Evolutionary conservation across 2,113 vertebrate genomes (phyloP).

Genomic region (Pantherophis guttatus): DNA sequence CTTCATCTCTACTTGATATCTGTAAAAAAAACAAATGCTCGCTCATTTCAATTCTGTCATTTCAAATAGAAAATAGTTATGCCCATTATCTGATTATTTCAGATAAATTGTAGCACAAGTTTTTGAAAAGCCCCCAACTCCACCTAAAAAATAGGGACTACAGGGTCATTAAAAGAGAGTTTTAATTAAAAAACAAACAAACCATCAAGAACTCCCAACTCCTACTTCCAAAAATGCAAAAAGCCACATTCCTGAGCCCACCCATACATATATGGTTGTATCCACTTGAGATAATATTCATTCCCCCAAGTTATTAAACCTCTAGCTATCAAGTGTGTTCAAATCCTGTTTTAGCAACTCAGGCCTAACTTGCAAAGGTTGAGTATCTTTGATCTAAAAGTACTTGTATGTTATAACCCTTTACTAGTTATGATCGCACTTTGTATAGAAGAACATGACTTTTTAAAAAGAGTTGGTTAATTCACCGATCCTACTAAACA

Average conservation of each 20-base stretch:
- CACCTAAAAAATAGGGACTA: neutral
- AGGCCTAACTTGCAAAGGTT: neutral
- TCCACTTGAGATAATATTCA: neutral
- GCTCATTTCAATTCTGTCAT: neutral
- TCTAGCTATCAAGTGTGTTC: neutral
- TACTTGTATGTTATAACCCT: neutral
- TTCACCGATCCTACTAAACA: neutral
- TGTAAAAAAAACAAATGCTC: neutral
- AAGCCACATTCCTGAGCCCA: neutral
- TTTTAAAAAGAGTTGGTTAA: neutral
- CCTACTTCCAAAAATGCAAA: neutral
- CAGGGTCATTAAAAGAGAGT: neutral
- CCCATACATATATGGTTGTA: neutral
- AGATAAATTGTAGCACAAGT: neutral
- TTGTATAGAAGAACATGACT: neutral
- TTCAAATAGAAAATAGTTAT: neutral
- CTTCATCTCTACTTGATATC: too few relatives aligned
- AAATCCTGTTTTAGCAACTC: neutral
- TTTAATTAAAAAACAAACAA: neutral
- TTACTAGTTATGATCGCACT: neutral
- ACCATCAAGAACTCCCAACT: neutral
- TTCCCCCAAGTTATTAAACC: neutral
- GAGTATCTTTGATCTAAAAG: neutral
- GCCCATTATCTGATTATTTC: neutral
- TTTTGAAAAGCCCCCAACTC: neutral